Percentiles rank a stretch among this genome's conserved stretches.
phyloP scores from a whole-genome alignment of 2,888 invertebrate genomes.

The Cheilosia variabilis region DNA sequence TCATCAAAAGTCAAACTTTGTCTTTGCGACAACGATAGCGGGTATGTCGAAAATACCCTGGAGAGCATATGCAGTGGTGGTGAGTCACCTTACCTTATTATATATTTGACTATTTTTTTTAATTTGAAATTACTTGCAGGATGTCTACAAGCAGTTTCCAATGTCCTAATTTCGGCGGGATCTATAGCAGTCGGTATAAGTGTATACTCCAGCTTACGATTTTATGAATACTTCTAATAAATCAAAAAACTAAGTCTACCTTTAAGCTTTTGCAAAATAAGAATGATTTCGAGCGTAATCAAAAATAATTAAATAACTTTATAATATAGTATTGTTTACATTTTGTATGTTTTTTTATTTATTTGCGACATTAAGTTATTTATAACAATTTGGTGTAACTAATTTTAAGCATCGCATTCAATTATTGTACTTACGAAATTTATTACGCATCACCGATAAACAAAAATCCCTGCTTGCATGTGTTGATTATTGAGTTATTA shows the following conservation, averaged over 20 bases:
- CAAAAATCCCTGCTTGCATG: not conserved
- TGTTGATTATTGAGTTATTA: constrained; percentile 6
- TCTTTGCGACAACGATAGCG: constrained; percentile 86
- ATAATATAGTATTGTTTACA: not conserved
- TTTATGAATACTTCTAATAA: constrained; percentile 65
- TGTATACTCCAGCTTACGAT: constrained; percentile 76
- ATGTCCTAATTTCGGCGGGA: constrained; percentile 78
- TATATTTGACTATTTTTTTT: not conserved
- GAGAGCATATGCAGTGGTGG: constrained; percentile 87
- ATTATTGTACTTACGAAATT: constrained; percentile 12
- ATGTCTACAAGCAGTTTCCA: constrained; percentile 77
- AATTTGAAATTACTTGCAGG: constrained; percentile 74
- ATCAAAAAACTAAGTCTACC: not conserved
- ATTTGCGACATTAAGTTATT: constrained; percentile 8
- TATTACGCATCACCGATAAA: not conserved
- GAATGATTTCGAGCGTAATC: constrained; percentile 6
- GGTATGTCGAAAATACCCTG: constrained; percentile 86
- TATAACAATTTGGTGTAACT: constrained; percentile 11
- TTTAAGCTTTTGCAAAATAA: not conserved
- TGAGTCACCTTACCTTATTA: constrained; percentile 59
- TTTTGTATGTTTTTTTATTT: not conserved
- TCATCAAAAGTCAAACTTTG: constrained; percentile 85
- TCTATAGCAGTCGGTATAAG: constrained; percentile 79
- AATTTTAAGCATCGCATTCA: constrained; percentile 19
- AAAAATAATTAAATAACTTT: not conserved